Conservation (phyloP, 2,888 invertebrate genomes). For the Hipparchia sbordonii region DNA sequence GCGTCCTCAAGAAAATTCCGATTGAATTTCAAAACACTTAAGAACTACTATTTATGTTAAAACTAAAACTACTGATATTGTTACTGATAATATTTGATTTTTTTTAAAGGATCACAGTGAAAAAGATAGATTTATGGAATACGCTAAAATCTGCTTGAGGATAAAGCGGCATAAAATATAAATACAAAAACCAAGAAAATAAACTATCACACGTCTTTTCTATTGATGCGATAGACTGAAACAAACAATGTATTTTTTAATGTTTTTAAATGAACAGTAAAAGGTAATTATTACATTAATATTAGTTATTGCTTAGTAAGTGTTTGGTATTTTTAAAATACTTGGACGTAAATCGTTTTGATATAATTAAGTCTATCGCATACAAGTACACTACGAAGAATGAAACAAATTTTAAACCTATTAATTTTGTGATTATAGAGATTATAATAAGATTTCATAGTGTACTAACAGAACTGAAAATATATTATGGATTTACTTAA, state of each 20-base stretch:
- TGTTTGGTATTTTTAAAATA: too few relatives aligned
- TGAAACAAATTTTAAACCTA: constrained; percentile 26
- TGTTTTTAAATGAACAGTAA: neutral
- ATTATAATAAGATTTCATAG: constrained; percentile 41
- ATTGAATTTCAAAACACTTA: neutral
- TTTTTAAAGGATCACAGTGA: neutral
- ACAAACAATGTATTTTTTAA: neutral
- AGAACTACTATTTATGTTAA: neutral
- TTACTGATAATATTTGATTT: neutral
- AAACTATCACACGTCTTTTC: constrained; percentile 20
- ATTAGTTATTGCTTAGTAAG: neutral
- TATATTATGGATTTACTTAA: constrained; percentile 18
- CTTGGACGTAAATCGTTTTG: too few relatives aligned
- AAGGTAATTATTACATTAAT: neutral
- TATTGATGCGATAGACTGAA: constrained; percentile 14
- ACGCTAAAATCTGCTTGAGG: constrained; percentile 56
- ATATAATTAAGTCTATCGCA: constrained; percentile 24
- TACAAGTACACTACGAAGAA: constrained; percentile 33
- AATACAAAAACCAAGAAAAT: constrained; percentile 29
- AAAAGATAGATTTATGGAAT: neutral
- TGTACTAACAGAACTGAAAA: constrained; percentile 52
- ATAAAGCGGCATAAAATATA: constrained; percentile 68
- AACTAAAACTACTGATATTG: neutral
- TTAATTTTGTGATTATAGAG: constrained; percentile 28
- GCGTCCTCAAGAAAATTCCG: constrained; percentile 59